These are phyloP conservation scores for Larimichthys polyactis DNA, from an alignment of 2,113 vertebrate genomes.

Conservation along the genomic window DNA sequence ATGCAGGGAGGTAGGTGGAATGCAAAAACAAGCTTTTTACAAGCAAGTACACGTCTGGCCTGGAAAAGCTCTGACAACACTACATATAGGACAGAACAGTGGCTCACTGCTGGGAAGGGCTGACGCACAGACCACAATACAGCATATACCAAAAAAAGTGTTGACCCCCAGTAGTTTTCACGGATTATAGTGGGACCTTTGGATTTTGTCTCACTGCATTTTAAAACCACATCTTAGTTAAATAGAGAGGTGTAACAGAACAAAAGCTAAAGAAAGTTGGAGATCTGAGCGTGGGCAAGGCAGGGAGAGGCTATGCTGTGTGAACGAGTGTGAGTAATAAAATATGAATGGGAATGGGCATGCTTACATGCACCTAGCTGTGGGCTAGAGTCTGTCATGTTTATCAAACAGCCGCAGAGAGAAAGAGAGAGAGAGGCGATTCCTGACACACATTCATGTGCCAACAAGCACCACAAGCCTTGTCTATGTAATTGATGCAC, in stretches of 20 bases:
- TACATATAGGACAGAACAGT: conserved; percentile 38
- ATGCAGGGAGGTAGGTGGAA: conserved; percentile 71
- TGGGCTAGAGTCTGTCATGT: conserved; percentile 55
- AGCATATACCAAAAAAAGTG: conserved; percentile 6
- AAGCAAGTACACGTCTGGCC: conserved; percentile 74
- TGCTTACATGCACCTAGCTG: conserved; percentile 55
- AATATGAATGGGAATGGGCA: conserved; percentile 55
- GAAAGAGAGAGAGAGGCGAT: conserved; percentile 28
- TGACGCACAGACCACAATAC: conserved; percentile 25
- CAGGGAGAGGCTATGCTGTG: conserved; percentile 9
- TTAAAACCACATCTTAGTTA: conserved; percentile 20
- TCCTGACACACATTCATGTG: conserved; percentile 60
- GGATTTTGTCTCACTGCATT: background rate
- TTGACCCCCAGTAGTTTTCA: background rate
- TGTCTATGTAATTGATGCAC: conserved; percentile 65
- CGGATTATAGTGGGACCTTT: background rate
- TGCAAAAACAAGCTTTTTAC: conserved; percentile 78
- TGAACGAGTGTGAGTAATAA: conserved; percentile 63
- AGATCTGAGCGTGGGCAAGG: background rate
- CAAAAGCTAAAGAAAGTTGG: conserved; percentile 23
- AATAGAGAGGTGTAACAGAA: conserved; percentile 15
- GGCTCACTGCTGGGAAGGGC: conserved; percentile 27
- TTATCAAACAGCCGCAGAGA: conserved; percentile 43
- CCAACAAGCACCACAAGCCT: conserved; percentile 70
- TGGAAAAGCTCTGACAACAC: conserved; percentile 58